Evolutionary conservation across 2,888 invertebrate genomes (phyloP).

Genomic region (Drosophila percnosoma): DNA sequence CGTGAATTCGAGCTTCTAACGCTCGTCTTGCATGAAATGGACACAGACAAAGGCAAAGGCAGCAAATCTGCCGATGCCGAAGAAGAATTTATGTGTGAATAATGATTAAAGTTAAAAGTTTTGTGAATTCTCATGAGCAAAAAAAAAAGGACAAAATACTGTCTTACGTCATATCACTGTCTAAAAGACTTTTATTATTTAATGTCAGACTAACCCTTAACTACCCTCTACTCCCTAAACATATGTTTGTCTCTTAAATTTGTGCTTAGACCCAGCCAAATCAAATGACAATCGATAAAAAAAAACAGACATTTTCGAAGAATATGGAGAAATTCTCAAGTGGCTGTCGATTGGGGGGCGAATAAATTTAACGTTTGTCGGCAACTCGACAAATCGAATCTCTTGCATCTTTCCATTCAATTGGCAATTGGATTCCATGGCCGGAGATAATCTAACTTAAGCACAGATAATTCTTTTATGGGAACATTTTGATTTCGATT

Average conservation of each 20-base stretch:
- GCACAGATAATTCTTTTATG: slow-evolving; percentile 79
- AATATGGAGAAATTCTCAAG: slow-evolving; percentile 59
- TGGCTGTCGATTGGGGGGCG: slow-evolving; percentile 44
- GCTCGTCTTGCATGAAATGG: slow-evolving; percentile 43
- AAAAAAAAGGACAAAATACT: slow-evolving; percentile 10
- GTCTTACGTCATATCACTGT: background rate
- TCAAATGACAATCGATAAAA: slow-evolving; percentile 67
- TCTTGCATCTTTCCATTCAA: slow-evolving; percentile 74
- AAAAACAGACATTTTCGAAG: slow-evolving; percentile 32
- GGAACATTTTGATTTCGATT: slow-evolving; percentile 79
- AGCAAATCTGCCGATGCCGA: slow-evolving; percentile 30
- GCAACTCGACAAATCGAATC: slow-evolving; percentile 68
- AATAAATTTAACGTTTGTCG: slow-evolving; percentile 56
- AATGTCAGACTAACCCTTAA: slow-evolving; percentile 49
- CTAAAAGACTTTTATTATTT: slow-evolving; percentile 6
- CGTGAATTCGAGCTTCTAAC: slow-evolving; percentile 47
- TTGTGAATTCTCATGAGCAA: slow-evolving; percentile 1
- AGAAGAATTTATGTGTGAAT: background rate
- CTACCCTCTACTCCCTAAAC: slow-evolving; percentile 30
- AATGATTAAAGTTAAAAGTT: background rate
- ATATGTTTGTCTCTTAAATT: slow-evolving; percentile 53
- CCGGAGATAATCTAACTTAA: slow-evolving; percentile 78
- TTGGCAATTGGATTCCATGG: slow-evolving; percentile 76
- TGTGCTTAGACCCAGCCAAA: slow-evolving; percentile 53
- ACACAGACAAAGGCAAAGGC: slow-evolving; percentile 19